Evolutionary conservation across 2,113 vertebrate species (phyloP).

Genomic region (Oncorhynchus tshawytscha): DNA sequence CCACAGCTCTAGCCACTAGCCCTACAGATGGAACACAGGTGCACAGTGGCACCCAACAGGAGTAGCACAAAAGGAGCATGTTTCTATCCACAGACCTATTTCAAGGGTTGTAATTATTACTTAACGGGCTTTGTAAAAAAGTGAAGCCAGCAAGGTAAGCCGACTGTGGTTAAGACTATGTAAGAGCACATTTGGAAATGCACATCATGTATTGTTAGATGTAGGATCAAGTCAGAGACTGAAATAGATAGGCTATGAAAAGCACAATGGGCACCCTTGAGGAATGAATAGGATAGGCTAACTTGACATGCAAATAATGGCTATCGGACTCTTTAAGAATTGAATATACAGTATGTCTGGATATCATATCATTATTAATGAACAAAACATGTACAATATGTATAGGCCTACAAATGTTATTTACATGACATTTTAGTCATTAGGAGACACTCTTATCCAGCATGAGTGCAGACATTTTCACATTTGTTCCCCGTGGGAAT

Average conservation of each 20-base stretch:
- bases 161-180: conserved; percentile 5
- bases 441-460: no score
- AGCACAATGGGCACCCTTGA: conserved; percentile 50
- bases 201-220: background rate
- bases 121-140: background rate
- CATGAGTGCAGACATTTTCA: no score
- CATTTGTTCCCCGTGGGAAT: no score
- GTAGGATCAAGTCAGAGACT: conserved; percentile 24
- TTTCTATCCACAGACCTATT: background rate
- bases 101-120: background rate
- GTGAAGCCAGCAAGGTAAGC: conserved; percentile 32
- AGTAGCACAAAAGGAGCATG: conserved; percentile 45
- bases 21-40: conserved; percentile 1
- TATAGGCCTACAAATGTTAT: conserved; percentile 44
- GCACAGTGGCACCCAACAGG: background rate
- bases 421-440: no score
- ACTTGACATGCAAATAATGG: conserved; percentile 25
- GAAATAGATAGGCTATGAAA: conserved; percentile 14
- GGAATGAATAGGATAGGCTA: background rate
- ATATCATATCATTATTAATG: conserved; percentile 31
- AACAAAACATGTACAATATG: conserved; percentile 37
- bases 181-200: conserved; percentile 30
- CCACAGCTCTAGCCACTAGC: conserved; percentile 2
- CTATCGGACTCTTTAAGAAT: conserved; percentile 34
- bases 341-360: conserved; percentile 18